Conservation (phyloP, 2,888 invertebrate species). For the Lithophane semibrunnea region DNA sequence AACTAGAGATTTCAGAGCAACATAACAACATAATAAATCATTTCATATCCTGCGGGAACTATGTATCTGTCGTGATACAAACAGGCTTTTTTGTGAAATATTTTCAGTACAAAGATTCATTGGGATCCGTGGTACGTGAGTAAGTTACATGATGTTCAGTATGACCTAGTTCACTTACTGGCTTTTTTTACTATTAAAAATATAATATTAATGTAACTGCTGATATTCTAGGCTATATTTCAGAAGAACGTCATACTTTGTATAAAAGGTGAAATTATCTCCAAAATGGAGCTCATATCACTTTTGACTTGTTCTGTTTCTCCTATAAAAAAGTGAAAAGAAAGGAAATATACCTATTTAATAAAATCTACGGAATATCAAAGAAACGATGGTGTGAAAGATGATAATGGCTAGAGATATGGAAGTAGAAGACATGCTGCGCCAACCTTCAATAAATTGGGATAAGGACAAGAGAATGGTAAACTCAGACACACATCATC, state of each 20-base stretch:
- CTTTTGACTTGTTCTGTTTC: neutral
- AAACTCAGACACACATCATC: neutral
- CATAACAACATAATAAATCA: conserved; percentile 1
- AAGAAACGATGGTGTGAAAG: neutral
- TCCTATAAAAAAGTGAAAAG: neutral
- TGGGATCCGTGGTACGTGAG: conserved; percentile 43
- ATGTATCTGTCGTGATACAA: conserved; percentile 26
- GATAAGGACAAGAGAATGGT: neutral
- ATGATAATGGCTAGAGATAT: neutral
- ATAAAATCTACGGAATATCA: neutral
- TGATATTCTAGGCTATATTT: neutral
- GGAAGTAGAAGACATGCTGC: neutral
- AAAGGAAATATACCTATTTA: neutral
- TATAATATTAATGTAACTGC: neutral
- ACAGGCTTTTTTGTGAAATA: conserved; percentile 29
- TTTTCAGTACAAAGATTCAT: conserved; percentile 42
- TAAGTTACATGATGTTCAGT: conserved; percentile 24
- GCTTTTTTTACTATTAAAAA: neutral
- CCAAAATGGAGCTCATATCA: neutral
- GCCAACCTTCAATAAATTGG: neutral
- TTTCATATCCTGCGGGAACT: conserved; percentile 14
- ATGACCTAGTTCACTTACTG: conserved; percentile 32
- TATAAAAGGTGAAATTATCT: neutral
- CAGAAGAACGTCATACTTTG: neutral
- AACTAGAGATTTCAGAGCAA: neutral